Evolutionary conservation across 1,140 invertebrate species (phyloP), one percentile per base, ranked within the genome.

Genomic region (Drosophila virilis): DNA sequence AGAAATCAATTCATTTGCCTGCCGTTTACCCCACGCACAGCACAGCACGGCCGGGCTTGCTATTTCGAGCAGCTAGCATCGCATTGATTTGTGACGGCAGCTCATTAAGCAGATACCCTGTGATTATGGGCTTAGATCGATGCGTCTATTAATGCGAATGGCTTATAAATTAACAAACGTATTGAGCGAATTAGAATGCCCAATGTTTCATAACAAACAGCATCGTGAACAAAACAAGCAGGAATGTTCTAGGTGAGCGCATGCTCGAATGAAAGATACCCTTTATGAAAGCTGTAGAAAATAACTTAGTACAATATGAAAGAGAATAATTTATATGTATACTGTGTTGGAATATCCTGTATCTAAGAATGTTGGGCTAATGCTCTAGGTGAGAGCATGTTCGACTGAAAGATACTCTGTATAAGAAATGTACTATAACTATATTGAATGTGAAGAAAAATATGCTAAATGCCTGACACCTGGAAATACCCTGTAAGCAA

Each of bases 141-240:
- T 55, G 66, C 48, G 48, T 10, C 70, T 59, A 60, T 69, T 55
- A 57, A 61, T 61, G 57, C 33, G 33, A 61, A 69, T 55, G 17
- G 57, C n/a, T 6, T 17, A 61, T 69, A 69, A 74, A 69, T 40
- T 69, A 12, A 28, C 57, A 42, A 69, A 69, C 37, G 28, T 61
- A 69, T 69, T 74, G 71, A 48, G 42, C 35, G 42, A 51, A 75
- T 71, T 75, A 60, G 59, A 64, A 71, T 65, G 67, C 68, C 45
- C 43, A 43, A n/a, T 57, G 54, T 35, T 5, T 17, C 28, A 71
- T 40, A 75, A 71, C 55, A 70, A 75, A 65, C 58, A 62, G 58
- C 66, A 70, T 69, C 50, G 57, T 43, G 51, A 70, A 28, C 58
- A 70, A 74, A 60, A 42, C 37, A 33, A 8, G n/a, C 2, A 51